Conservation (phyloP, 2,113 vertebrate species). For the Aphyosemion australe region DNA sequence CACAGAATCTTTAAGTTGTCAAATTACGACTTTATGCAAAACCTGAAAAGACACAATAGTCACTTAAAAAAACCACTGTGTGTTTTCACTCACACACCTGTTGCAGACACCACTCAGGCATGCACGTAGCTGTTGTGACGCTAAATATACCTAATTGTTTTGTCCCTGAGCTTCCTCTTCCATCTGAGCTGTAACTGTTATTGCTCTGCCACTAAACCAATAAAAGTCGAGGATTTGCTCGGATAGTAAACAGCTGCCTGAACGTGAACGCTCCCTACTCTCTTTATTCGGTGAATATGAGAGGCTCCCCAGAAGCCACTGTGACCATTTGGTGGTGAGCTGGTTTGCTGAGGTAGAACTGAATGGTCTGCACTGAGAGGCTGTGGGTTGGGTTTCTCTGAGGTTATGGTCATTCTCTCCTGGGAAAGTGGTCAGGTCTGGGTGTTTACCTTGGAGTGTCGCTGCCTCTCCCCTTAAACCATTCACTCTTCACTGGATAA, state of each 20-base stretch:
- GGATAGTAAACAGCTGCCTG: slow-evolving; percentile 14
- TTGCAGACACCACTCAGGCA: not conserved
- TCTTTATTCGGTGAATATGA: slow-evolving; percentile 43
- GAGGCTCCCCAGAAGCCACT: slow-evolving; percentile 72
- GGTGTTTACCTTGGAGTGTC: slow-evolving; percentile 78
- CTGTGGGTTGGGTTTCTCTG: slow-evolving; percentile 79
- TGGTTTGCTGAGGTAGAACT: slow-evolving; percentile 72
- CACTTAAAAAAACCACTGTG: no score
- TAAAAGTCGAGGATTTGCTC: not conserved
- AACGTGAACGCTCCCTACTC: slow-evolving; percentile 32
- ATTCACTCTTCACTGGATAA: slow-evolving; percentile 52
- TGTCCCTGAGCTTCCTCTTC: slow-evolving; percentile 4
- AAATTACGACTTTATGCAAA: no score
- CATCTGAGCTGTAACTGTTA: not conserved
- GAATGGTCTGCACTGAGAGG: slow-evolving; percentile 73
- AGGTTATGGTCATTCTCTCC: slow-evolving; percentile 81
- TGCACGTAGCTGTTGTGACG: slow-evolving; percentile 14
- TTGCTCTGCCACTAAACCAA: not conserved
- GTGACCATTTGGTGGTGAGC: slow-evolving; percentile 75
- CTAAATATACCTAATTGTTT: slow-evolving; percentile 32
- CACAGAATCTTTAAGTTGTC: no score
- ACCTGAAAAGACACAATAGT: no score
- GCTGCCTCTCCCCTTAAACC: slow-evolving; percentile 60
- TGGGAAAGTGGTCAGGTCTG: slow-evolving; percentile 79
- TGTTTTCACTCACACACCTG: not conserved